Base-by-base conservation (phyloP, 2,113 vertebrate species). In the Dissostichus mawsoni region DNA sequence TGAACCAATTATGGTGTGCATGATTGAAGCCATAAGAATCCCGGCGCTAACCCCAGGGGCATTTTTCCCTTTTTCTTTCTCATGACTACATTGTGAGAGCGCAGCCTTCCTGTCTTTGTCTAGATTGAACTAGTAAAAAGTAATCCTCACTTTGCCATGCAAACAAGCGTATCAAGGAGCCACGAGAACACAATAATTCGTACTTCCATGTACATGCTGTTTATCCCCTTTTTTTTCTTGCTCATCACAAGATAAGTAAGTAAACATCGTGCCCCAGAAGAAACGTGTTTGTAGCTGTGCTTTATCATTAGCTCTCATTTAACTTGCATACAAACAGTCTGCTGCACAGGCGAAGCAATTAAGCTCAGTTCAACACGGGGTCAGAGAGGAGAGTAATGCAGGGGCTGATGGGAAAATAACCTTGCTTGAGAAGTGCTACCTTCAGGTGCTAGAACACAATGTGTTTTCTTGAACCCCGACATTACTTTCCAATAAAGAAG, bases 1-100 rank as follows among this genome's bases (percentile, higher is more conserved):
- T 84, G 83, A 87, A 78, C 63, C 86, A 92, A 92, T 94, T 93
- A 92, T 92, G 85, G 81, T n/a, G 65, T 76, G 82, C 87, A 87
- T 90, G 87, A 92, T 76, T 87, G 89, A 89, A 87, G 86, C 82
- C 72, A 70, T 81, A 90, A 90, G 79, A 88, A 81, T 78, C 50
- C 64, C 23, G 62, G 66, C 74, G 9, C 69, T 74, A 71, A 88
- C 76, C 88, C 84, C 74, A 17, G 68, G 84, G 90, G 74, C 56
- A 36, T 58, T 72, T 64, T 57, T 13, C 4, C 4, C 41, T 6
- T 10, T 29, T 81, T 62, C 51, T 29, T 84, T 78, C 85, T 88
- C 81, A 76, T 81, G 62, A 65, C 73, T 82, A 84, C 18, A 63
- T 44, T 41, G 58, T 69, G 65, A 81, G 76, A 82, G 61, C 2